These are phyloP conservation scores for Acheta domesticus DNA, from an alignment of 2,888 invertebrate genomes.

Conservation along the genomic window DNA sequence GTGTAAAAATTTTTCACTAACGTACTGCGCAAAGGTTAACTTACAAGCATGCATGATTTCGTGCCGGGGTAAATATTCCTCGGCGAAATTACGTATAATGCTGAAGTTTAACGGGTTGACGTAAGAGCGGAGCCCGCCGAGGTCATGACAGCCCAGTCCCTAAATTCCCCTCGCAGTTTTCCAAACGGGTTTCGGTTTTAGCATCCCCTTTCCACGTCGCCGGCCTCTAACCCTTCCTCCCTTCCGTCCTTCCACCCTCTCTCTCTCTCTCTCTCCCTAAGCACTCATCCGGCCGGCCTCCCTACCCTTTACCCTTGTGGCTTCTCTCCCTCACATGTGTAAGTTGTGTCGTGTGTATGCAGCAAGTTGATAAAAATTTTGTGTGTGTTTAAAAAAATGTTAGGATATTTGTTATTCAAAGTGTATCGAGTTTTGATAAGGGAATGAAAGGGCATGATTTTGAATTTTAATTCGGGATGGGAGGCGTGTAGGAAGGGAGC, in stretches of 20 bases:
- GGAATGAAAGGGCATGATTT: constrained; percentile 10
- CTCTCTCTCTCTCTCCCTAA: neutral
- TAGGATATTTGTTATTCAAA: constrained; percentile 18
- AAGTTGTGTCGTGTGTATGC: neutral
- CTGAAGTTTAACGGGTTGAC: no score
- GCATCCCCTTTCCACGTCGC: no score
- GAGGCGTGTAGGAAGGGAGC: neutral
- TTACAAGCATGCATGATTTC: neutral
- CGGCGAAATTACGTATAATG: no score
- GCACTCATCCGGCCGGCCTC: neutral
- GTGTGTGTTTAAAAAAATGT: constrained; percentile 18
- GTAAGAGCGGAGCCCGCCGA: no score
- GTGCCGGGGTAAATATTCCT: neutral
- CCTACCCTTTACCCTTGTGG: neutral
- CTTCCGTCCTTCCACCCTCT: neutral
- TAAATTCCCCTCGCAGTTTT: no score
- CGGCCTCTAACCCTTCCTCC: neutral
- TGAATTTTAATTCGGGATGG: neutral
- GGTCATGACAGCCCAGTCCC: no score
- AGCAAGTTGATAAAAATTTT: neutral
- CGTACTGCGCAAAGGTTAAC: neutral
- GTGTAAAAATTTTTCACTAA: neutral
- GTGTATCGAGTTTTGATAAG: constrained; percentile 9
- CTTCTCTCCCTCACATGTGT: neutral
- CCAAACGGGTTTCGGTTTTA: no score